Evolutionary conservation across 2,113 vertebrate genomes (phyloP), one percentile per base, ranked within the genome.

Genomic region (Vireo altiloquus): DNA sequence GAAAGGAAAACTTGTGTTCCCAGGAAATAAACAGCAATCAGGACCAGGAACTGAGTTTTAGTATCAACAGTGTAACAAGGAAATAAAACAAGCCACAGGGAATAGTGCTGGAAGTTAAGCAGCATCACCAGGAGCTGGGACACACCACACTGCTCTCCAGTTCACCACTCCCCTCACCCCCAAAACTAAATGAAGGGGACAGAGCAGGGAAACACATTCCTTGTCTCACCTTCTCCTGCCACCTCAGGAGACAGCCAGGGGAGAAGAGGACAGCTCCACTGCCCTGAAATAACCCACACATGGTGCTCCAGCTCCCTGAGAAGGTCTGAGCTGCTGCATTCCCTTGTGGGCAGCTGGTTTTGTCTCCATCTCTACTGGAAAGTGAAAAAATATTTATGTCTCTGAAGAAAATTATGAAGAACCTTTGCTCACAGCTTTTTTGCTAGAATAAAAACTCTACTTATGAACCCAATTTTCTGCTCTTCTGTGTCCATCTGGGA

Each of bases 61-160:
- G 63, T 13, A 54, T 27, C 63, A 66, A 65, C 33, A 18, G 2
- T 10, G 14, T 30, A 20, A 54, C 27, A 59, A 52, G 11, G 42
- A 61, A 80, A 33, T 4, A 13, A 52, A 63, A 13, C 30, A 47
- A 40, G 46, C 6, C 1, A 1, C 53, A 25, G 13, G n/a, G 61
- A 90, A 46, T 3, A 49, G 50, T 2, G 22, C 27, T 12, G 57
- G 40, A 39, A 82, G 76, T 63, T 49, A 7, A 56, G 52, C 4
- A 4, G 65, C 46, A 17, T 6, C 0, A 0, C 53, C 35, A 53
- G 31, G 20, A 27, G 68, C 22, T 0, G 0, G 72, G 57, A 68
- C 46, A 40, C 30, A 37, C 17, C 61, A 37, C 35, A 0, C 39
- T 27, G 8, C 39, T 31, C 23, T 4, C 0, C n/a, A 15, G 47